Evolutionary conservation across 2,888 invertebrate species (phyloP).

Genomic region (Sclerodermus sp.): DNA sequence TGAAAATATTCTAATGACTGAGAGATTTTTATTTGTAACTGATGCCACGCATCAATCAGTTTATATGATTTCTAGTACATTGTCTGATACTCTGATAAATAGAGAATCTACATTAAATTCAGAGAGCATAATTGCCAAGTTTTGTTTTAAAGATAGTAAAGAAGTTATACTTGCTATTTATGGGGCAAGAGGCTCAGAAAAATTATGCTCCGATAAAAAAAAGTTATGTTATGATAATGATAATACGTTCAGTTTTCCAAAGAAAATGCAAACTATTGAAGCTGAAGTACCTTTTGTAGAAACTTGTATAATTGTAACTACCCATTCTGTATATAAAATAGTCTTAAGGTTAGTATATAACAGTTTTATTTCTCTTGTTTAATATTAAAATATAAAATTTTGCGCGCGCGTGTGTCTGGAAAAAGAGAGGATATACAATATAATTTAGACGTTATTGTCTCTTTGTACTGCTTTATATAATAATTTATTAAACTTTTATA

Average conservation of each 20-base stretch:
- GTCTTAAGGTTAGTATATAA: slow-evolving; percentile 58
- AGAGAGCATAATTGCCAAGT: slow-evolving; percentile 63
- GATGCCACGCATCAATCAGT: slow-evolving; percentile 59
- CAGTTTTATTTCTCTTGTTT: neutral
- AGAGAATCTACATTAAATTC: slow-evolving; percentile 62
- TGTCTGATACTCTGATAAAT: slow-evolving; percentile 62
- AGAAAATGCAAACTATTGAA: slow-evolving; percentile 58
- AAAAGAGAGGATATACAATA: neutral
- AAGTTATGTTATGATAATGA: slow-evolving; percentile 43
- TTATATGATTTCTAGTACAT: slow-evolving; percentile 62
- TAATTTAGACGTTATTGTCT: neutral
- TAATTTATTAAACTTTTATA: slow-evolving; percentile 38
- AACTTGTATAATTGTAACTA: slow-evolving; percentile 66
- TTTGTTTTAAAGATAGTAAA: slow-evolving; percentile 60
- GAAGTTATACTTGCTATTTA: slow-evolving; percentile 61
- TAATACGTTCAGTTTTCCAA: slow-evolving; percentile 54
- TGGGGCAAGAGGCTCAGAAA: slow-evolving; percentile 57
- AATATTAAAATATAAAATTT: slow-evolving; percentile 1
- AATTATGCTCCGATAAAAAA: slow-evolving; percentile 17
- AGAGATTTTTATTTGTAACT: slow-evolving; percentile 68
- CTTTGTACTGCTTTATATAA: slow-evolving; percentile 2
- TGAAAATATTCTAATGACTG: slow-evolving; percentile 67
- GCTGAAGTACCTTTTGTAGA: slow-evolving; percentile 60
- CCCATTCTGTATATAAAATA: slow-evolving; percentile 64
- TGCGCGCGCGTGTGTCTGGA: too few species aligned